A percentile compares a stretch with the other conserved stretches of the same genome.
Conservation (phyloP, 1,140 invertebrate species). For the Bombus superbus region DNA sequence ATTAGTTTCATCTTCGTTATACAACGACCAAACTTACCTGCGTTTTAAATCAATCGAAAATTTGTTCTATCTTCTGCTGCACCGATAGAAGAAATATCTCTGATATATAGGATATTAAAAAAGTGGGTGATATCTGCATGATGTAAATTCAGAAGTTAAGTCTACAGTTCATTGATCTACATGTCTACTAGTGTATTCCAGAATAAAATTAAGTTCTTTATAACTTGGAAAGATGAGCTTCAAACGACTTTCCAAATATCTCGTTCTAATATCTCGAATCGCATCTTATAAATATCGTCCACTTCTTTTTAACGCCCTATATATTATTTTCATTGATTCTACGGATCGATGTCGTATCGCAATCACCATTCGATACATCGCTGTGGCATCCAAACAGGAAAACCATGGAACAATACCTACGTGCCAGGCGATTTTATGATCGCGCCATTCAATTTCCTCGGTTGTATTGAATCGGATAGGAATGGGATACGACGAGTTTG, state of each 20-base stretch:
- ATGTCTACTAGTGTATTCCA: no score
- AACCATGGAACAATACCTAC: background rate
- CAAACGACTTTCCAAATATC: no score
- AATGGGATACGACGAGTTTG: background rate
- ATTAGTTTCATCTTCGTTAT: constrained; percentile 14
- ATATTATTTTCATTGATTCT: background rate
- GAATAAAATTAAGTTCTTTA: no score
- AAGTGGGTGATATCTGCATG: no score
- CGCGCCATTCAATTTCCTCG: constrained; percentile 2
- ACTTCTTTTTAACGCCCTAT: no score
- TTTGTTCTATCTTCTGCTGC: no score
- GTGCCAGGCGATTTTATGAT: constrained; percentile 4
- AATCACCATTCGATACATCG: background rate
- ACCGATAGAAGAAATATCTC: background rate
- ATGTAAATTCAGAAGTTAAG: no score
- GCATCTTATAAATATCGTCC: background rate
- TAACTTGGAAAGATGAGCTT: no score
- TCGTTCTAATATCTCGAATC: background rate
- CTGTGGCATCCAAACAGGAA: background rate
- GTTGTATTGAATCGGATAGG: background rate
- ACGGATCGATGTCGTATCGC: background rate
- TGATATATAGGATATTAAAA: background rate
- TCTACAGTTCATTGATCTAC: no score
- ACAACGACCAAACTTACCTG: background rate
- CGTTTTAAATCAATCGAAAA: background rate